Conservation (phyloP, 2,888 invertebrate species). For the Bimastos eiseni region DNA sequence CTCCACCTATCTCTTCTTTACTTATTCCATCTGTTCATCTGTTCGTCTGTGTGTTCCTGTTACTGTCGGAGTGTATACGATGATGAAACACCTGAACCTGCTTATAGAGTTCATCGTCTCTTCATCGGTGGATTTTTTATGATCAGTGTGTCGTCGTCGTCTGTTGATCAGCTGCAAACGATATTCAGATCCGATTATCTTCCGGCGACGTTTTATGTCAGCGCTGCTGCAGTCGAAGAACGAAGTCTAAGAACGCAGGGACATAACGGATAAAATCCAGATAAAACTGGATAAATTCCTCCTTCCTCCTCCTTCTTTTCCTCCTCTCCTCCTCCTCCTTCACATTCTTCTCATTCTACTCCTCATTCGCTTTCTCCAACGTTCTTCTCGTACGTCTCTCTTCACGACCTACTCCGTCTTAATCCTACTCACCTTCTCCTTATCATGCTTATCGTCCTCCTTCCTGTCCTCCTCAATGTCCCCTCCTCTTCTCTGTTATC, state of each 20-base stretch:
- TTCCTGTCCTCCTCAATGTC: not conserved
- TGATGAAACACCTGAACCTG: not conserved
- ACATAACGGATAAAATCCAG: not conserved
- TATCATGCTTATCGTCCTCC: not conserved
- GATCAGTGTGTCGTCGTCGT: not conserved
- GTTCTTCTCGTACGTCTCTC: too few relatives aligned
- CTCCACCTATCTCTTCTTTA: not conserved
- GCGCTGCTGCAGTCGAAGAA: not conserved
- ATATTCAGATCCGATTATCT: too few relatives aligned
- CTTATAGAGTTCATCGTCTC: not conserved
- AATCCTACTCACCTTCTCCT: not conserved
- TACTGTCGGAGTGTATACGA: not conserved
- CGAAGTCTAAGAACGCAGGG: not conserved
- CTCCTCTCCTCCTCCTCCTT: not conserved
- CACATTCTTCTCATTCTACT: not conserved
- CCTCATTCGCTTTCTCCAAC: too few relatives aligned
- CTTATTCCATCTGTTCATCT: not conserved
- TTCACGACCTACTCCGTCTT: not conserved
- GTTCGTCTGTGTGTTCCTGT: not conserved
- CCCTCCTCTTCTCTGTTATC: not conserved
- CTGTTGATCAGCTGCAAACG: too few relatives aligned
- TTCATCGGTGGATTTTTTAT: too few relatives aligned
- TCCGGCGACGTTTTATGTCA: too few relatives aligned
- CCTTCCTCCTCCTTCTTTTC: not conserved
- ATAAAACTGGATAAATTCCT: not conserved